Evolutionary conservation across 2,888 invertebrate genomes (phyloP).

Genomic region (Hyalella azteca): DNA sequence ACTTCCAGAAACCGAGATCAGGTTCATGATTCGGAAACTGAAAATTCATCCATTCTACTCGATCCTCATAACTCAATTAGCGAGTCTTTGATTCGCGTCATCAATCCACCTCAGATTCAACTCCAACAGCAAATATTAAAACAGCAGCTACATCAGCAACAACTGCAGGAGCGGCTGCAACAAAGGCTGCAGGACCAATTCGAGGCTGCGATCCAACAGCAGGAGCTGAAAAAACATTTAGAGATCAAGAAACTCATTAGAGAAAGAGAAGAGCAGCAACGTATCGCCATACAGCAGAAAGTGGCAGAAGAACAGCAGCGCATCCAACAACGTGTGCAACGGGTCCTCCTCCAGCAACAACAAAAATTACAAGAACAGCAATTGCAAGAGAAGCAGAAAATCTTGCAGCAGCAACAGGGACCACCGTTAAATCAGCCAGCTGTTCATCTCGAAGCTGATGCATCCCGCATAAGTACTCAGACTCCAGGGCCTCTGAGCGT

Average conservation of each 20-base stretch:
- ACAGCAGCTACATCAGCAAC: conserved; percentile 1
- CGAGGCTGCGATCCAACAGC: conserved; percentile 9
- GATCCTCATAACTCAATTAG: conserved; percentile 31
- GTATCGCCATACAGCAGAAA: not conserved
- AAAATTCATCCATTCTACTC: not conserved
- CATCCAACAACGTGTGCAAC: not conserved
- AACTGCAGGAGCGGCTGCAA: conserved; percentile 1
- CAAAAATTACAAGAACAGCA: not conserved
- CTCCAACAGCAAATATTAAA: conserved; percentile 12
- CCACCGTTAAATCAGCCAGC: not conserved
- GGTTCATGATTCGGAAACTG: not conserved
- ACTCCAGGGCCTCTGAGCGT: no score
- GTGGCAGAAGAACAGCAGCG: not conserved
- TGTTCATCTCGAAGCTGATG: no score
- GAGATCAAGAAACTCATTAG: not conserved
- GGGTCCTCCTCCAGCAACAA: not conserved
- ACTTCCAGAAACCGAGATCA: not conserved
- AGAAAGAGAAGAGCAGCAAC: not conserved
- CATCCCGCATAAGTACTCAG: no score
- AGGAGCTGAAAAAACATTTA: conserved; percentile 5
- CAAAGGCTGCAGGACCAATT: conserved; percentile 16
- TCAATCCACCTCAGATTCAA: conserved; percentile 10
- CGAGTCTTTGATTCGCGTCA: conserved; percentile 13
- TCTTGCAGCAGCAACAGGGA: not conserved
- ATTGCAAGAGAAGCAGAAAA: not conserved